Conservation (phyloP, 2,113 vertebrate species). For the Lophura nycthemera region DNA sequence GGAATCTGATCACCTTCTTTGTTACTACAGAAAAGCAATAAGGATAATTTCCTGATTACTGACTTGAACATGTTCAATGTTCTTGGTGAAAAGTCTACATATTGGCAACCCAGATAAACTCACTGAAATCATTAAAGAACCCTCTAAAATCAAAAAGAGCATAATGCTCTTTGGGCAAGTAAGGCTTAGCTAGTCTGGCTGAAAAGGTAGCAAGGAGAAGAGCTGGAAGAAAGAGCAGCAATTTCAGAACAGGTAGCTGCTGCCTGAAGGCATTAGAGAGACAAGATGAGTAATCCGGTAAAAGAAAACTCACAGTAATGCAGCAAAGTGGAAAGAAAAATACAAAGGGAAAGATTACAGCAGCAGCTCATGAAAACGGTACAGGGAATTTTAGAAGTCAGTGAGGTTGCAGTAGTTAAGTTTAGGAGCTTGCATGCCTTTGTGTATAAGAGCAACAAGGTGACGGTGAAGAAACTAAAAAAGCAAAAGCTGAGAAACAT, state of each 20-base stretch:
- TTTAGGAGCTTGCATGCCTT: not conserved
- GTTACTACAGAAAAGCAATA: not conserved
- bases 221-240: not conserved
- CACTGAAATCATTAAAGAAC: not conserved
- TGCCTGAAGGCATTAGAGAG: not conserved
- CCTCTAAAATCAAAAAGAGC: not conserved
- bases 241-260: not conserved
- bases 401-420: not conserved
- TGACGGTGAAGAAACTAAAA: slow-evolving; percentile 26
- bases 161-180: not conserved
- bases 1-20: not conserved
- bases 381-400: not conserved
- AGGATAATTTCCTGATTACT: not conserved
- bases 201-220: not conserved
- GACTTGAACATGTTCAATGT: not conserved
- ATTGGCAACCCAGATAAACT: not conserved
- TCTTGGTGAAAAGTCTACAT: not conserved
- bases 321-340: not conserved
- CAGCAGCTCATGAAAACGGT: not conserved
- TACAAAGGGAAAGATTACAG: not conserved
- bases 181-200: not conserved
- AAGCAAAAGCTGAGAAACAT: slow-evolving; percentile 22
- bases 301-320: not conserved
- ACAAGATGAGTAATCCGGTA: not conserved
- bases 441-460: not conserved